Evolutionary conservation across 35 echinoderm and acorn worm genomes (phyloP).

Genomic region (Heliocidaris erythrogramma): DNA sequence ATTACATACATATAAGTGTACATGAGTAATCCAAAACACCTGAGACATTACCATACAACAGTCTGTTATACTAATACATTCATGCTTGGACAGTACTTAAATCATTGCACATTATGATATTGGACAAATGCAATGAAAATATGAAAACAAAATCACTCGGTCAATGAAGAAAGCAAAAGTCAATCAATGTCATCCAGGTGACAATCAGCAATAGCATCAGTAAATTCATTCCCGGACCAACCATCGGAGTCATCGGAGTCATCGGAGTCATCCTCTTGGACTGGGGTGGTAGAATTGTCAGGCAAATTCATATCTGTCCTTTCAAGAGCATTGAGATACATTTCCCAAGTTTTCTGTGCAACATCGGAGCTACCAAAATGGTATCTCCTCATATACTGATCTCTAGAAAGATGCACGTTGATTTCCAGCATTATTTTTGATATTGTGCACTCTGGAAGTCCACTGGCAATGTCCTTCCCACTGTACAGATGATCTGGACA

Average conservation of each 20-base stretch:
- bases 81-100: no score
- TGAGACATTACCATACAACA: no score
- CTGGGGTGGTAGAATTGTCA: neutral
- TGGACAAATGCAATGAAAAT: no score
- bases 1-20: no score
- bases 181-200: no score
- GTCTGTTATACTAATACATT: no score
- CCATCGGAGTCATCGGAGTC: neutral
- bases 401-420: neutral
- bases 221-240: constrained; percentile 2
- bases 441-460: neutral
- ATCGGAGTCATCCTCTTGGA: neutral
- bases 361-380: neutral
- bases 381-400: neutral
- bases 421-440: neutral
- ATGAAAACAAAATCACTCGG: no score
- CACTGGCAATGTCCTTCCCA: neutral
- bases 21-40: no score
- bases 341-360: neutral
- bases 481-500: constrained; percentile 28
- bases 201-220: neutral
- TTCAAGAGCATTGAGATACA: neutral
- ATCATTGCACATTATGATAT: no score
- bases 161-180: no score
- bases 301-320: neutral